phyloP scores from a whole-genome alignment of 2,888 invertebrate genomes.

The Mayetiola destructor region DNA sequence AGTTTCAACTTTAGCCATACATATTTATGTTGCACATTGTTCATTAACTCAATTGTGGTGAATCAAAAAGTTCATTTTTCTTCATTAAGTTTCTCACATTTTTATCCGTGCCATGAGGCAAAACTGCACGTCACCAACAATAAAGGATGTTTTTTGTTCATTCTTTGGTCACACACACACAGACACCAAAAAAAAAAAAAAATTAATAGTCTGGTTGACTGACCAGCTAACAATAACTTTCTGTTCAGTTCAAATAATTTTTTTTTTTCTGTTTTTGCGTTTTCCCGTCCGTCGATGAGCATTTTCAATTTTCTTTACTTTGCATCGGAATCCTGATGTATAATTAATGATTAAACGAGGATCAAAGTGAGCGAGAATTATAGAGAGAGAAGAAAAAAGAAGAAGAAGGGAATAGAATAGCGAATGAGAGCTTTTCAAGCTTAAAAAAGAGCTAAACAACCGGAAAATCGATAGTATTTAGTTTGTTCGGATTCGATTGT shows the following conservation, averaged over 20 bases:
- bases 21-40: no score
- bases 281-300: neutral
- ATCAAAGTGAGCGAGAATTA: no score
- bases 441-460: neutral
- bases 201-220: no score
- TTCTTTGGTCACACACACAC: no score
- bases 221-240: no score
- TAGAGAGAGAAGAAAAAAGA: neutral
- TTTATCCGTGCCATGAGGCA: no score
- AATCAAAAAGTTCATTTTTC: slow-evolving; percentile 10
- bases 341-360: no score
- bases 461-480: neutral
- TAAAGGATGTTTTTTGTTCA: no score
- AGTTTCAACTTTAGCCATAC: no score
- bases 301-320: slow-evolving; percentile 6
- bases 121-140: neutral
- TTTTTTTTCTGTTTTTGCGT: neutral
- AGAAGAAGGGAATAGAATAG: neutral
- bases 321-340: no score
- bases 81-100: slow-evolving; percentile 7
- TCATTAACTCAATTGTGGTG: neutral
- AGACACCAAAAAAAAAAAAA: no score
- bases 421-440: neutral
- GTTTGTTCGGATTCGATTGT: neutral
- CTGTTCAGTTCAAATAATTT: slow-evolving; percentile 3